These are phyloP conservation scores for Folsomia candida DNA, from an alignment of 2,888 invertebrate genomes.

Conservation along the genomic window DNA sequence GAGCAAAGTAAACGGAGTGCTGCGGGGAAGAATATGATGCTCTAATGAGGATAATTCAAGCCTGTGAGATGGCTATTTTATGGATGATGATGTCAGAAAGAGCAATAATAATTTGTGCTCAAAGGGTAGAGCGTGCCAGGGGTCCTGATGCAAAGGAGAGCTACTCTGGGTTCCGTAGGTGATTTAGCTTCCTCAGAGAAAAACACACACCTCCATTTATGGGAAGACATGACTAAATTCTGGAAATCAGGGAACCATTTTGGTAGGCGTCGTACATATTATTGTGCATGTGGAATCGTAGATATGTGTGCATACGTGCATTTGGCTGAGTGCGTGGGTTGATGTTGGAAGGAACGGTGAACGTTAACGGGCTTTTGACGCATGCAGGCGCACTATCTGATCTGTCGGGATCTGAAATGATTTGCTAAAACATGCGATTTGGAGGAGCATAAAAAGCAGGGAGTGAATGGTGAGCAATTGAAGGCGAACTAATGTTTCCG, in stretches of 20 bases:
- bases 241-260: not conserved
- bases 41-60: slow-evolving; percentile 30
- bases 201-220: not conserved
- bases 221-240: not conserved
- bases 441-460: not conserved
- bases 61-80: slow-evolving; percentile 27
- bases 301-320: no score
- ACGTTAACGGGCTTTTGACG: slow-evolving; percentile 10
- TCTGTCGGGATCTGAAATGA: not conserved
- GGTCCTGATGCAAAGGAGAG: slow-evolving; percentile 20
- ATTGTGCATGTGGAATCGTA: no score
- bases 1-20: not conserved
- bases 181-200: slow-evolving; percentile 5
- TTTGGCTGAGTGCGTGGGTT: not conserved
- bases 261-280: no score
- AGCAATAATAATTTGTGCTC: slow-evolving; percentile 28
- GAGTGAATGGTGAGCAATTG: not conserved
- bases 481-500: slow-evolving; percentile 28
- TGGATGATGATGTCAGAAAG: slow-evolving; percentile 33
- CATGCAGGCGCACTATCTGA: slow-evolving; percentile 17
- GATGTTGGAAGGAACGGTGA: not conserved
- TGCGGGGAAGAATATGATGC: slow-evolving; percentile 16
- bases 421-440: slow-evolving; percentile 1
- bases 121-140: slow-evolving; percentile 10
- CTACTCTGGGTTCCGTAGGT: no score